These are phyloP conservation scores for Dendrocopos noguchii DNA, from an alignment of 2,113 vertebrate genomes.

Conservation along the genomic window DNA sequence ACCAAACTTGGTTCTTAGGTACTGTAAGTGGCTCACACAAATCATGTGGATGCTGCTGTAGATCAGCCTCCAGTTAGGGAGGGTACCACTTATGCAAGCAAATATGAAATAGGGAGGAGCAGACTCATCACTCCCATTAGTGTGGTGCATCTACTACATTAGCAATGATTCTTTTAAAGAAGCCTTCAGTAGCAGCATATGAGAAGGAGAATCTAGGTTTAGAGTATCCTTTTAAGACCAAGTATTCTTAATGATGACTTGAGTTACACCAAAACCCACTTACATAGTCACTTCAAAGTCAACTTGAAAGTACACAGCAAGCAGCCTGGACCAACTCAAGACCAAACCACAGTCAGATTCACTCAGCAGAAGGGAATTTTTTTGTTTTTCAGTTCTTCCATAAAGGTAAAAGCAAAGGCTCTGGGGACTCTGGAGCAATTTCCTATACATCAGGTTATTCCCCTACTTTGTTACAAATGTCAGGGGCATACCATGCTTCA, in stretches of 20 bases:
- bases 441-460: not conserved
- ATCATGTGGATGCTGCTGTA: rapidly evolving
- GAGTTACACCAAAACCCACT: not conserved
- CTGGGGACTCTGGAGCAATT: rapidly evolving
- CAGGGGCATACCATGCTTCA: not conserved
- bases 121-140: not conserved
- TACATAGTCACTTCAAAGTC: not conserved
- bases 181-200: not conserved
- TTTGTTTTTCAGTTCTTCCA: rapidly evolving
- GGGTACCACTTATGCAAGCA: not conserved
- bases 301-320: not conserved
- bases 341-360: not conserved
- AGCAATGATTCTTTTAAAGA: not conserved
- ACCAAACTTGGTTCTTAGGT: no score
- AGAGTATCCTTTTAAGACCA: no score
- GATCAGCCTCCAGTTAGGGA: not conserved
- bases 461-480: rapidly evolving
- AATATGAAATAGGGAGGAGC: not conserved
- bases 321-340: not conserved
- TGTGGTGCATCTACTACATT: not conserved
- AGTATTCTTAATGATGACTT: not conserved
- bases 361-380: not conserved
- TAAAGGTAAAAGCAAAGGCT: not conserved
- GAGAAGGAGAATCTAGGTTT: not conserved
- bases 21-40: not conserved